Conservation (phyloP, 1,140 invertebrate species). For the Argopecten irradians region DNA sequence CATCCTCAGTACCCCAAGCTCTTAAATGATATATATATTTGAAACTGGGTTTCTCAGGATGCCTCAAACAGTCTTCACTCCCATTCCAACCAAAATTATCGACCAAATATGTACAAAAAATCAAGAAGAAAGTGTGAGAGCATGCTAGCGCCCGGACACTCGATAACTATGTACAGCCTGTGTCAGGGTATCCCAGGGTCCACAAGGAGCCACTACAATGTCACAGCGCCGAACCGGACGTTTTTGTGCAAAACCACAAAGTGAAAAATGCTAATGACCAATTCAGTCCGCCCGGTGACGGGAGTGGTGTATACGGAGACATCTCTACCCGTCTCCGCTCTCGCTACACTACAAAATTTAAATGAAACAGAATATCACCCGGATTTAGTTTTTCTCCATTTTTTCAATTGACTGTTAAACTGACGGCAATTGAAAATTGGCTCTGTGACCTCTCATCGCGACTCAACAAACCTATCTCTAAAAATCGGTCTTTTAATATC, state of each 20-base stretch:
- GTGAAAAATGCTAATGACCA: slow-evolving; percentile 21
- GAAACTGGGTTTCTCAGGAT: too few relatives aligned
- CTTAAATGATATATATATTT: too few relatives aligned
- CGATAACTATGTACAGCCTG: not conserved
- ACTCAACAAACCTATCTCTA: not conserved
- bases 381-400: not conserved
- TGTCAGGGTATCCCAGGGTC: not conserved
- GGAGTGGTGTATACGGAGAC: not conserved
- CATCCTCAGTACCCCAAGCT: too few relatives aligned
- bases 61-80: not conserved
- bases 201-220: not conserved
- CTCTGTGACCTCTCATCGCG: not conserved
- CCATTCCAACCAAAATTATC: not conserved
- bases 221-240: slow-evolving; percentile 12
- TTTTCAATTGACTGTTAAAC: not conserved
- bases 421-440: slow-evolving; percentile 21
- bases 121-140: not conserved
- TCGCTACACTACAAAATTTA: not conserved
- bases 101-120: not conserved
- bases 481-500: not conserved
- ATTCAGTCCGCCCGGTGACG: not conserved
- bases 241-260: slow-evolving; percentile 22
- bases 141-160: not conserved
- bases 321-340: slow-evolving; percentile 3
- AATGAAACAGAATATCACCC: slow-evolving; percentile 12